phyloP scores from a whole-genome alignment of 2,797 vertebrate species.

The Anabacerthia variegaticeps region DNA sequence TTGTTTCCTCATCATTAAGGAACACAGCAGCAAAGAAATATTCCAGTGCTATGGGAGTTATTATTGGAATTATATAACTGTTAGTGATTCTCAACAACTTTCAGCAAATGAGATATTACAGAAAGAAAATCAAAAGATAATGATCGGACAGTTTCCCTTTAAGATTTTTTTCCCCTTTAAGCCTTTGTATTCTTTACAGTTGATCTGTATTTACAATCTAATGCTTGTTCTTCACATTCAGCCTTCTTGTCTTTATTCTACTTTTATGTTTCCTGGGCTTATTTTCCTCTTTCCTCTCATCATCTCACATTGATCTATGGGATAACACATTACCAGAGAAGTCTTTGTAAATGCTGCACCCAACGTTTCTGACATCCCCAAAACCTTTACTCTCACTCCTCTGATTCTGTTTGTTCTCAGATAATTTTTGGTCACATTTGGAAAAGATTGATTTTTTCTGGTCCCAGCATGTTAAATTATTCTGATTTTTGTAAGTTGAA shows the following conservation, averaged over 20 bases:
- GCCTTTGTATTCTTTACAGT: background rate
- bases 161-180: background rate
- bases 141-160: background rate
- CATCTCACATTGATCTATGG: background rate
- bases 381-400: background rate
- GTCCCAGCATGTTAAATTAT: constrained; percentile 19
- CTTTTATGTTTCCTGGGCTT: background rate
- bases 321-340: background rate
- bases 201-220: background rate
- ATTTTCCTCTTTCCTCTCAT: constrained; percentile 1
- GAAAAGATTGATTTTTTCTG: background rate
- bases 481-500: constrained; percentile 49
- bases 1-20: background rate
- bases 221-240: background rate
- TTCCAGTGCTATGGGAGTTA: background rate
- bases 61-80: background rate
- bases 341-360: background rate
- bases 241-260: background rate
- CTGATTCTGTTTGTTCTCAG: constrained; percentile 22
- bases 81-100: background rate
- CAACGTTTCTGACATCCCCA: background rate
- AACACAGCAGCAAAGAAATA: background rate
- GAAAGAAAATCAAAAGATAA: background rate
- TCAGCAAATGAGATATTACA: background rate
- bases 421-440: constrained; percentile 42